Conservation (phyloP, 1,140 invertebrate species). For the Macrostomum lignano region DNA sequence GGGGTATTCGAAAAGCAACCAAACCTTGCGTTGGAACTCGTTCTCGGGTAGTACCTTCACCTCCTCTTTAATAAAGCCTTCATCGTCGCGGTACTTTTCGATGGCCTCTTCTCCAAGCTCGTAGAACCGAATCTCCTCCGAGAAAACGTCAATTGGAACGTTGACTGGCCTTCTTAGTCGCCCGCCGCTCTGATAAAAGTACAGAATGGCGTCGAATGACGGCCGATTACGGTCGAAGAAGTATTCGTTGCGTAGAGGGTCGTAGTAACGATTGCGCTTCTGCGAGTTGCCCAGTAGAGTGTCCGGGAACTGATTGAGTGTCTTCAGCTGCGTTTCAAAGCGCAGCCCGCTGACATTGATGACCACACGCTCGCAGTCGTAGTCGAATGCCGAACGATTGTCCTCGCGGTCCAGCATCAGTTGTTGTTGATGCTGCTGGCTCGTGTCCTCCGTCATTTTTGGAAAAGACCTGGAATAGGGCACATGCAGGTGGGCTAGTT, state of each 20-base stretch:
- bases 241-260: conserved; percentile 72
- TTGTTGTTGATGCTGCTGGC: too few species aligned
- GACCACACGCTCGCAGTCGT: conserved; percentile 49
- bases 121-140: conserved; percentile 63
- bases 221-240: conserved; percentile 96
- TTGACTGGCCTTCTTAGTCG: conserved; percentile 75
- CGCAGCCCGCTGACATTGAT: conserved; percentile 91
- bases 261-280: conserved; percentile 71
- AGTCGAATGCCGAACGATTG: too few species aligned
- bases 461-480: too few species aligned
- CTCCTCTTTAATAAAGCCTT: conserved; percentile 13
- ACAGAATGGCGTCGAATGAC: conserved; percentile 57
- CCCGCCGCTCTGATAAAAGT: conserved; percentile 95
- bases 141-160: conserved; percentile 47
- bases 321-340: conserved; percentile 89
- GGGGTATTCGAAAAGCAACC: conserved; percentile 94
- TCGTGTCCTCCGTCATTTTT: too few species aligned
- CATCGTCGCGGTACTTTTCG: conserved; percentile 61
- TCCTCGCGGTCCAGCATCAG: too few species aligned
- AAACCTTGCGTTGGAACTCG: conserved; percentile 86
- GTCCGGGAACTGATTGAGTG: conserved; percentile 88
- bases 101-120: conserved; percentile 82
- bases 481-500: too few species aligned
- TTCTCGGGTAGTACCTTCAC: conserved; percentile 33
- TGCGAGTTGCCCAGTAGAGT: conserved; percentile 77